Base-by-base conservation (phyloP, 2,888 invertebrate genomes). In the Opisthograptis luteolata region DNA sequence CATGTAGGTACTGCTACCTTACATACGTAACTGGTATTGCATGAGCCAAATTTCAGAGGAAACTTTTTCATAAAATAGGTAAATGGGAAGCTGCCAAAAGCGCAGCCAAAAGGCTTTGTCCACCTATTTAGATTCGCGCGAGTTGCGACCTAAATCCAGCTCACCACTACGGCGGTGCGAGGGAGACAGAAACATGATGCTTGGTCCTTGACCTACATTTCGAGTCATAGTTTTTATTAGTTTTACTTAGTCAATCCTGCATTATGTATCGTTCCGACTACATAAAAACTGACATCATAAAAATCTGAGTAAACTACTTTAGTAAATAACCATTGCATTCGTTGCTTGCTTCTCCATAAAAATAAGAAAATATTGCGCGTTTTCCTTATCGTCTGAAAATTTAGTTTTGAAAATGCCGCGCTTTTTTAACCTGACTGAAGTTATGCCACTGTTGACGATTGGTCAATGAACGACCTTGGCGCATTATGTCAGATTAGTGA, bases 381-480 rank as follows among this genome's bases (percentile, higher is more conserved):
- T 31, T 40, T 50, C 31, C 62, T 63, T 62, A 36, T 46, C 39
- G 28, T 31, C 10, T 15, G 31, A 40, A 44, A 30, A 37, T 34
- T 28, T 15, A 17, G 27, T 39, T 64, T 70, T 48, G 47, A 62
- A 72, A 61, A 34, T 54, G 45, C 67, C 77, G 79, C 76, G 51
- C 52, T 53, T 52, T 39, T 37, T 22, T 31, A 52, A 64, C 55
- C 20, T n/a, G n/a, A 13, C 43, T 66, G 85, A 86, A 84, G 77
- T 66, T 77, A 63, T n/a, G 68, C 37, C 53, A 39, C 64, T 52
- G 53, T 50, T 53, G 40, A 44, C 68, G 72, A 84, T 84, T 85
- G 84, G 87, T 56, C 58, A 42, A 24, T 44, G 45, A 71, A 75
- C 76, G 79, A 79, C 83, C 83, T 85, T 86, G 87, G 74, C 78